Conservation (phyloP, 2,888 invertebrate species). For the Minunthozetes semirufus region DNA sequence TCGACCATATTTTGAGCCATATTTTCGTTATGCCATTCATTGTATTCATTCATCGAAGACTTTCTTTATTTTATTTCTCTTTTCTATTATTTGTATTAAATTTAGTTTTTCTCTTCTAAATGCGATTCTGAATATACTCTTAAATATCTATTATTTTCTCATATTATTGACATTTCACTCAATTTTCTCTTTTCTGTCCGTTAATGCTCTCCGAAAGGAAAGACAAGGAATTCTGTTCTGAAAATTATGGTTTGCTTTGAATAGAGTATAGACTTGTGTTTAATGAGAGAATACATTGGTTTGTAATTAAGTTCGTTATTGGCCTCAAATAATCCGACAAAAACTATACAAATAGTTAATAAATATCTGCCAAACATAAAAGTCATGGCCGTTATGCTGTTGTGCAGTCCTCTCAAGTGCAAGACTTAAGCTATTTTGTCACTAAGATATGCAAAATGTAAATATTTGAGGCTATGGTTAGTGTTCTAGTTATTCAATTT, state of each 20-base stretch:
- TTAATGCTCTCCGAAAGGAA: background rate
- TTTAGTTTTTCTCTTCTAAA: background rate
- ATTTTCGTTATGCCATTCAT: background rate
- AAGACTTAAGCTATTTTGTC: background rate
- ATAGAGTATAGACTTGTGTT: no score
- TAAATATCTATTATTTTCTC: slow-evolving; percentile 12
- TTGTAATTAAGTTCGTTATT: background rate
- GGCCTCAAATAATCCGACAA: background rate
- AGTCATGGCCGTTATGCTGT: slow-evolving; percentile 20
- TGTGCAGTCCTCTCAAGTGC: background rate
- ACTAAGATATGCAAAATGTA: slow-evolving; percentile 27
- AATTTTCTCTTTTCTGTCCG: background rate
- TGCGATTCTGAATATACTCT: background rate
- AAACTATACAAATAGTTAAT: background rate
- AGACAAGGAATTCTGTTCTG: no score
- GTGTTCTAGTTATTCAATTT: slow-evolving; percentile 30
- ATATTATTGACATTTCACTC: background rate
- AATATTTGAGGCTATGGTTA: slow-evolving; percentile 25
- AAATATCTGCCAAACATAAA: slow-evolving; percentile 11
- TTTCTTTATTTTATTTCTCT: background rate
- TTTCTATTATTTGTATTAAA: background rate
- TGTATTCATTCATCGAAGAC: background rate
- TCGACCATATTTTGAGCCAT: background rate
- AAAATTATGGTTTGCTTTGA: no score
- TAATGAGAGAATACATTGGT: no score